These are phyloP conservation scores for Aviceda subcristata DNA, from an alignment of 2,113 vertebrate species.

Conservation along the genomic window DNA sequence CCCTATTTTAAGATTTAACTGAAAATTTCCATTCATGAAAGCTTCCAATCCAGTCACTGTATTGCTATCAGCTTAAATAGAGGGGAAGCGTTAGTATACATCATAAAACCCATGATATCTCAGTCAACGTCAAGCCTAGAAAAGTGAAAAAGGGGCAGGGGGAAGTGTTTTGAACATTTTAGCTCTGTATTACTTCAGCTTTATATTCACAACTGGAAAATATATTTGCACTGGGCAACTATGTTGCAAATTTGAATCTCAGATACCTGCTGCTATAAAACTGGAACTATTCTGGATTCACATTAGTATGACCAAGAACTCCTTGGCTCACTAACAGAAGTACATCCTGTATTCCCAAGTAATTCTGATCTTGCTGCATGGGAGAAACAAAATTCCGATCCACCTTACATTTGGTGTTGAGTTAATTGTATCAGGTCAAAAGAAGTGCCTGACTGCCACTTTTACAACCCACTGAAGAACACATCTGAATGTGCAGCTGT, in stretches of 20 bases:
- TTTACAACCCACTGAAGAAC: not conserved
- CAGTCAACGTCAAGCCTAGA: not conserved
- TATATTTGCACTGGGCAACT: not conserved
- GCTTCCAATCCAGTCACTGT: not conserved
- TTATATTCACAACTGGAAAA: slow-evolving; percentile 2
- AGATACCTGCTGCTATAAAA: not conserved
- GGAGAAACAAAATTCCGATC: slow-evolving; percentile 3
- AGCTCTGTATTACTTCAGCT: not conserved
- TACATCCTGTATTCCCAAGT: not conserved
- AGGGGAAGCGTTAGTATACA: not conserved
- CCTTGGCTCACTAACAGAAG: not conserved
- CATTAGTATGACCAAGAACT: not conserved
- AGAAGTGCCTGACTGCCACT: not conserved
- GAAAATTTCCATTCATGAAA: slow-evolving; percentile 19
- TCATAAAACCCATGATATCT: not conserved
- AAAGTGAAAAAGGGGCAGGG: not conserved
- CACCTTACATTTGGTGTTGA: not conserved
- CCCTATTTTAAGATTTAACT: slow-evolving; percentile 18
- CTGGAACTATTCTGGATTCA: not conserved
- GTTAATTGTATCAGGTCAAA: not conserved
- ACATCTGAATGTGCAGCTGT: not conserved
- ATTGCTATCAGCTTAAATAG: not conserved
- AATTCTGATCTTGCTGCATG: not conserved
- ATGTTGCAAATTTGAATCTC: not conserved
- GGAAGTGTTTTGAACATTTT: not conserved